These are phyloP conservation scores for Eucidaris tribuloides DNA, from an alignment of 35 echinoderm and acorn worm genomes.

Conservation along the genomic window DNA sequence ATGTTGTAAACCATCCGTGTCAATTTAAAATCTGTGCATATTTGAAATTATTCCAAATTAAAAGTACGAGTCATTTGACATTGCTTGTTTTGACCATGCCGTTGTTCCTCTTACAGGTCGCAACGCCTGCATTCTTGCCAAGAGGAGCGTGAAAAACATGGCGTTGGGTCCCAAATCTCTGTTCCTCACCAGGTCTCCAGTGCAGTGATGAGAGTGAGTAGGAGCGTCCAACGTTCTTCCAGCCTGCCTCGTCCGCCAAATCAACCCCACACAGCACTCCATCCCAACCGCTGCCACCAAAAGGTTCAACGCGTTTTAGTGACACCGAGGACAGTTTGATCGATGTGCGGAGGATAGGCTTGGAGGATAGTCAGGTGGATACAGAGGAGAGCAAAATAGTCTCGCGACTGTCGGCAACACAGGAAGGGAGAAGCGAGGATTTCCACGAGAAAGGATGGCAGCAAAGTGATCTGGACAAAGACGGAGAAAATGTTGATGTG, in stretches of 20 bases:
- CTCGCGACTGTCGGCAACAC: neutral
- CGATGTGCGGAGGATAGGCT: slow-evolving; percentile 1
- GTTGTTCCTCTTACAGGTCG: neutral
- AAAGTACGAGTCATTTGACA: neutral
- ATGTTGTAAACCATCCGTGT: too few species aligned
- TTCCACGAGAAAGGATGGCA: too few species aligned
- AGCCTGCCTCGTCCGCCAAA: neutral
- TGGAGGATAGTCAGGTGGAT: neutral
- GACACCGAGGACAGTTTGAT: slow-evolving; percentile 22
- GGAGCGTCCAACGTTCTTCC: neutral
- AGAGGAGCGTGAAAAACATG: slow-evolving; percentile 23
- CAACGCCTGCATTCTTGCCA: slow-evolving; percentile 37
- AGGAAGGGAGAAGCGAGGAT: neutral
- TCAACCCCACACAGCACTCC: slow-evolving; percentile 15
- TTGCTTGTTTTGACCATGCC: neutral
- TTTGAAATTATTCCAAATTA: neutral
- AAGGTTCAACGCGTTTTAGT: neutral
- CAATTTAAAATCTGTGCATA: neutral
- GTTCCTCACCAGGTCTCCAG: slow-evolving; percentile 37
- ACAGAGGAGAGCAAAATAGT: too few species aligned
- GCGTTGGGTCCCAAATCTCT: slow-evolving; percentile 20
- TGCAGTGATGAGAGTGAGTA: slow-evolving; percentile 27
- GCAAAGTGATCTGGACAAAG: too few species aligned
- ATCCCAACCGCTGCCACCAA: neutral
- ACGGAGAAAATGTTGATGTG: too few species aligned